phyloP scores from a whole-genome alignment of 2,888 invertebrate genomes.

The Uropetala carovei region DNA sequence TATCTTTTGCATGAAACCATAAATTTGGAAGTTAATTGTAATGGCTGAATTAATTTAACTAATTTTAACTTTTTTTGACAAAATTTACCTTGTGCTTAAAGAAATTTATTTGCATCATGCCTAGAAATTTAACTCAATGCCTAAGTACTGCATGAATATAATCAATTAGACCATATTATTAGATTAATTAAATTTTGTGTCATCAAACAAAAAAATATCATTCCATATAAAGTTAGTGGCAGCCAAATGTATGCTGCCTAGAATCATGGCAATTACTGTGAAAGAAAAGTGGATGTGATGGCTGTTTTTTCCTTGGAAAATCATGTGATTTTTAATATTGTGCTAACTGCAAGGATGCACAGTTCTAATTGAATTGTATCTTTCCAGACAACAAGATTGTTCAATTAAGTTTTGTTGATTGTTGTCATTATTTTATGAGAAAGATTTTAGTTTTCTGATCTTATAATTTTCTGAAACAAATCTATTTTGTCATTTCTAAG shows the following conservation, averaged over 20 bases:
- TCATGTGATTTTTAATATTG: background rate
- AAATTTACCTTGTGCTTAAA: too few species aligned
- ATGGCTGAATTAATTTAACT: constrained; percentile 2
- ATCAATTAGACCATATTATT: too few species aligned
- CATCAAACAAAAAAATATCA: background rate
- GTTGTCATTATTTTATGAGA: background rate
- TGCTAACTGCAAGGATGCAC: background rate
- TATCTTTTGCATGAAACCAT: background rate
- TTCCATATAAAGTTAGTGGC: constrained; percentile 12
- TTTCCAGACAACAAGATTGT: background rate
- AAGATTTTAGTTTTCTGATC: background rate
- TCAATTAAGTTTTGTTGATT: background rate
- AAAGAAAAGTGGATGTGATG: background rate
- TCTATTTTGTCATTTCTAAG: background rate
- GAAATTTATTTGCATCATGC: too few species aligned
- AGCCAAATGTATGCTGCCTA: background rate
- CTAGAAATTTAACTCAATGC: too few species aligned
- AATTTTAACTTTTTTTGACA: background rate
- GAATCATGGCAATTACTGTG: background rate
- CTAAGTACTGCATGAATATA: too few species aligned
- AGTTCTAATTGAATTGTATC: background rate
- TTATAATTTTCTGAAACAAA: background rate
- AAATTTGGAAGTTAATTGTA: background rate
- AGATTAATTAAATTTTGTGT: background rate
- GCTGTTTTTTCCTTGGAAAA: background rate